phyloP scores from a whole-genome alignment of 2,797 vertebrate species.

The Amblyraja radiata region DNA sequence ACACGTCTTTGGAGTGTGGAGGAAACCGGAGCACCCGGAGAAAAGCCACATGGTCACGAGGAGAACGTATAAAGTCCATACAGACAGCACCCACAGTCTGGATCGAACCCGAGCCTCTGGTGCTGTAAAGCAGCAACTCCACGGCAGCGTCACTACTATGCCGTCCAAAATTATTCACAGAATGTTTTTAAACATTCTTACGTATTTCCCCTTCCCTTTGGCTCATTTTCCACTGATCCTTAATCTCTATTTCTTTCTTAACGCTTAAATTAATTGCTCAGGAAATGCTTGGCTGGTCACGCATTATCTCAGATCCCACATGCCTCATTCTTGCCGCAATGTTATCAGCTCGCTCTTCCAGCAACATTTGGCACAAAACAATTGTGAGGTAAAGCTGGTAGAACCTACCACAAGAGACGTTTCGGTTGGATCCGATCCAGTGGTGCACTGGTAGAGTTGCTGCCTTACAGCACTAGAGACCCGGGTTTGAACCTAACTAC shows the following conservation, averaged over 20 bases:
- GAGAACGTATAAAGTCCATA: too few relatives aligned
- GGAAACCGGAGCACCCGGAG: too few relatives aligned
- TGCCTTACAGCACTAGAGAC: too few relatives aligned
- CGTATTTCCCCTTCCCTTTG: neutral
- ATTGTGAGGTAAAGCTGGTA: neutral
- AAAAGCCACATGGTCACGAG: too few relatives aligned
- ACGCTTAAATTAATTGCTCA: neutral
- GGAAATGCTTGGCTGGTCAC: neutral
- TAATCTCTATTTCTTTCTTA: neutral
- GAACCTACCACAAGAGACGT: neutral
- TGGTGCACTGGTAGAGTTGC: too few relatives aligned
- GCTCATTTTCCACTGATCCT: neutral
- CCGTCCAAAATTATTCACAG: neutral
- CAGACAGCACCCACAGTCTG: too few relatives aligned
- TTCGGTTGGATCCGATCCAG: neutral
- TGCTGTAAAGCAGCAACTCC: too few relatives aligned
- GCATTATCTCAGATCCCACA: neutral
- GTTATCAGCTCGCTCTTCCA: neutral
- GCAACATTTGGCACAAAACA: neutral
- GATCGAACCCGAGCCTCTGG: too few relatives aligned
- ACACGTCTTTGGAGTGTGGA: too few relatives aligned
- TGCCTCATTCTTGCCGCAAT: neutral
- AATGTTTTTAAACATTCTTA: neutral
- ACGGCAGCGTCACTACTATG: too few relatives aligned
- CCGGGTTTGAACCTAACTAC: too few relatives aligned